A percentile compares a stretch with the other conserved stretches of the same genome.
Evolutionary conservation across 2,888 invertebrate species (phyloP).

Genomic region (Campoletis raptor): DNA sequence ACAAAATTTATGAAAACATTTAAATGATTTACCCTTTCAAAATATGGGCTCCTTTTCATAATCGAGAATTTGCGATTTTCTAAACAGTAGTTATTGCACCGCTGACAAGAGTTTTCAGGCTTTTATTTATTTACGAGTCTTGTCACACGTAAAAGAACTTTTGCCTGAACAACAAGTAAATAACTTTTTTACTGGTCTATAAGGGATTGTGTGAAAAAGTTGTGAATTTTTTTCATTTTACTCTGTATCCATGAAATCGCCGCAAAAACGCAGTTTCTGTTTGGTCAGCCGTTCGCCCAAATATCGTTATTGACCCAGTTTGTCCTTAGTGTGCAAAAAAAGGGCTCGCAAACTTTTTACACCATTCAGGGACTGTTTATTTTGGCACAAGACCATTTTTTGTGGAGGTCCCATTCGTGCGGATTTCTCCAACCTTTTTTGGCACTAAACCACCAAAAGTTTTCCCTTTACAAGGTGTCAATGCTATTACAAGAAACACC

Average conservation of each 20-base stretch:
- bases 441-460: background rate
- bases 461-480: background rate
- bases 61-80: background rate
- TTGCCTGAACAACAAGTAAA: no score
- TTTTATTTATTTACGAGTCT: no score
- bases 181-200: no score
- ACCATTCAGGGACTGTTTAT: background rate
- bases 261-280: background rate
- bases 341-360: background rate
- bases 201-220: background rate
- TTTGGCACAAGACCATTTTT: slow-evolving; percentile 3
- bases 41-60: slow-evolving; percentile 63
- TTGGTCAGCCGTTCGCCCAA: background rate
- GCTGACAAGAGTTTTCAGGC: no score
- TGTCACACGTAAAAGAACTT: no score
- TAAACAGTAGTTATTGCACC: background rate
- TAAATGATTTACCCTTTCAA: slow-evolving; percentile 65
- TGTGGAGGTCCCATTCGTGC: background rate
- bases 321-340: background rate
- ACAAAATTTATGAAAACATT: slow-evolving; percentile 67
- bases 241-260: background rate
- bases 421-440: background rate
- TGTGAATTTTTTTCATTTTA: background rate
- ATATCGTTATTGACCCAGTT: background rate
- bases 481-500: background rate